A percentile compares a stretch with the other conserved stretches of the same genome.
Evolutionary conservation across 1,140 invertebrate genomes (phyloP).

Genomic region (Drosophila bifasciata): DNA sequence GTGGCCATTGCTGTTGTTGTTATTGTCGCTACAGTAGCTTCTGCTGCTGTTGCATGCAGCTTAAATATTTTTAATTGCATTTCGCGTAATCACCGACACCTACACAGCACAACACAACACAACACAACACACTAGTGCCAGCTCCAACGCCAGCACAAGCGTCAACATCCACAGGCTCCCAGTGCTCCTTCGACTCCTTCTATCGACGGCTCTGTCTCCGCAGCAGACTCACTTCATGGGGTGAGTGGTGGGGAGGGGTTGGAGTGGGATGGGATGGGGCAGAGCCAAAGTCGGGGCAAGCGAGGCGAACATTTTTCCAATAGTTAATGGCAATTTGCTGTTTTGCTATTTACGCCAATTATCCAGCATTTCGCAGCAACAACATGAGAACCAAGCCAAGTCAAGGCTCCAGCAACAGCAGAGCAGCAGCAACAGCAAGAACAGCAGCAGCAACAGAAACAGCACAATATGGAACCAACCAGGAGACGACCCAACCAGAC

Average conservation of each 20-base stretch:
- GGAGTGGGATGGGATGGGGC: neutral
- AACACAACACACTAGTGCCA: neutral
- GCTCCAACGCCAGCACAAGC: conserved; percentile 7
- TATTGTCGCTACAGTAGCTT: conserved; percentile 17
- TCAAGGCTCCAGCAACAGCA: conserved; percentile 35
- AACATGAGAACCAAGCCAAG: conserved; percentile 61
- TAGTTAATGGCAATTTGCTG: conserved; percentile 83
- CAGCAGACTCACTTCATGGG: neutral
- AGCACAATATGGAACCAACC: conserved; percentile 27
- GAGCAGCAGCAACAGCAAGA: conserved; percentile 14
- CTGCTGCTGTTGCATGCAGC: conserved; percentile 58
- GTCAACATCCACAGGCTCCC: conserved; percentile 44
- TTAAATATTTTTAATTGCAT: conserved; percentile 83
- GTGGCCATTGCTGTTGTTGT: conserved; percentile 27
- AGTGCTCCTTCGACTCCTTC: neutral
- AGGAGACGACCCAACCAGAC: conserved; percentile 22
- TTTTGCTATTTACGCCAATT: conserved; percentile 83
- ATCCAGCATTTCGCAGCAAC: conserved; percentile 73
- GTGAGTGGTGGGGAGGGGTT: too few relatives aligned
- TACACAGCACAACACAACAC: conserved; percentile 44
- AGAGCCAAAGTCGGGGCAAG: conserved; percentile 49
- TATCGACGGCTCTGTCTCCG: neutral
- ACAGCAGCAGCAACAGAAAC: conserved; percentile 16
- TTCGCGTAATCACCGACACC: conserved; percentile 79
- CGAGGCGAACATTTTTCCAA: conserved; percentile 77